Evolutionary conservation across 2,888 invertebrate genomes (phyloP).

Genomic region (Leptopilina syphax): DNA sequence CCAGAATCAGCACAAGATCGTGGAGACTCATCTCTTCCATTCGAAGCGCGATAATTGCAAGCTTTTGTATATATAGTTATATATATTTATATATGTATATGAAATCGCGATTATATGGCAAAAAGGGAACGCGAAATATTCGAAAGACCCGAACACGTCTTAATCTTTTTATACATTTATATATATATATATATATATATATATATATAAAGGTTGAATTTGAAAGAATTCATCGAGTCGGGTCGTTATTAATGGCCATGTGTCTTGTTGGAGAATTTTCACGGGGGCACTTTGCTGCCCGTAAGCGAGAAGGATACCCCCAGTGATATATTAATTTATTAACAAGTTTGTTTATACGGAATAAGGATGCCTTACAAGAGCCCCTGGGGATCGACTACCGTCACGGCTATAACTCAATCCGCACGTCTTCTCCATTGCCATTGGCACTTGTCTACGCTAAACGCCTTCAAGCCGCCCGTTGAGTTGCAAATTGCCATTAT

Average conservation of each 20-base stretch:
- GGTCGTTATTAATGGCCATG: slow-evolving; percentile 40
- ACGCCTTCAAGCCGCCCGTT: slow-evolving; percentile 27
- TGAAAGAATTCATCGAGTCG: slow-evolving; percentile 34
- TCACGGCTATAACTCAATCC: slow-evolving; percentile 68
- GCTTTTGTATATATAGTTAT: slow-evolving; percentile 26
- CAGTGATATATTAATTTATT: slow-evolving; percentile 74
- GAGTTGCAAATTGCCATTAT: slow-evolving; percentile 39
- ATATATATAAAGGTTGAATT: background rate
- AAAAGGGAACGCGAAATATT: slow-evolving; percentile 19
- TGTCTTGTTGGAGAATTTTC: slow-evolving; percentile 52
- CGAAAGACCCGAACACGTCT: slow-evolving; percentile 32
- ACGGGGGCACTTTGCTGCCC: slow-evolving; percentile 53
- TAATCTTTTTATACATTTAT: slow-evolving; percentile 18
- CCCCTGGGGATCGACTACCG: slow-evolving; percentile 54
- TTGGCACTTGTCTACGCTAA: slow-evolving; percentile 40
- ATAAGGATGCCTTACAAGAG: slow-evolving; percentile 61
- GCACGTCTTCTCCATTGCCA: slow-evolving; percentile 34
- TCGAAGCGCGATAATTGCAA: slow-evolving; percentile 35
- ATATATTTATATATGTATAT: too few relatives aligned
- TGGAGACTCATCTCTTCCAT: slow-evolving; percentile 21
- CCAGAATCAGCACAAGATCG: slow-evolving; percentile 38
- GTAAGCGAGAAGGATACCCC: slow-evolving; percentile 48
- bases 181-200: background rate
- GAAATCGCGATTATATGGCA: too few relatives aligned
- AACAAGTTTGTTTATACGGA: slow-evolving; percentile 70